Percentiles rank a stretch among this genome's conserved stretches.
Evolutionary conservation across 2,797 vertebrate genomes (phyloP).

Genomic region (Micrastur ruficollis): DNA sequence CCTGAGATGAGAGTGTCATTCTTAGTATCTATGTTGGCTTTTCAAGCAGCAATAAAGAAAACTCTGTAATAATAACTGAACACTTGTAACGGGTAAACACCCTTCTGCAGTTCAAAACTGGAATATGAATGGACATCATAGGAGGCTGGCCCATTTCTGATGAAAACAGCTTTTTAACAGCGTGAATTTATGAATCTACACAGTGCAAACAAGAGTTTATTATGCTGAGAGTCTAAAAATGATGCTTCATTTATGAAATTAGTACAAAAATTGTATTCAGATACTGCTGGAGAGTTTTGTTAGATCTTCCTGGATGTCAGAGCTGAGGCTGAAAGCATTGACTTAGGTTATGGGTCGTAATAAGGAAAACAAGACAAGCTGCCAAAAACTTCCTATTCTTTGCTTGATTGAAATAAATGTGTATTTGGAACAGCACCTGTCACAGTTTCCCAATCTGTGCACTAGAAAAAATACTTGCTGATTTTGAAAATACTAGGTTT

Average conservation of each 20-base stretch:
- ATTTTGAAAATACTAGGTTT: neutral
- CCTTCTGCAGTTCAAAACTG: conserved; percentile 54
- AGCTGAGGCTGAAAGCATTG: neutral
- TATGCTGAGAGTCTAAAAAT: conserved; percentile 68
- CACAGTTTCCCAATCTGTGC: conserved; percentile 26
- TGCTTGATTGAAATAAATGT: conserved; percentile 39
- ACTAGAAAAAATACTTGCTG: neutral
- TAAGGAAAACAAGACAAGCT: neutral
- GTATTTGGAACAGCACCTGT: conserved; percentile 45
- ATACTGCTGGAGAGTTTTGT: conserved; percentile 1
- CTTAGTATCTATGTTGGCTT: conserved; percentile 9
- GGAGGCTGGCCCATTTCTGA: conserved; percentile 58
- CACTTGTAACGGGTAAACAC: conserved; percentile 47
- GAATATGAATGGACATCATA: conserved; percentile 60
- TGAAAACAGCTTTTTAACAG: conserved; percentile 74
- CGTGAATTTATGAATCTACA: conserved; percentile 72
- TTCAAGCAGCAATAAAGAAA: conserved; percentile 57
- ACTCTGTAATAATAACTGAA: conserved; percentile 53
- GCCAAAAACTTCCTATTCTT: conserved; percentile 30
- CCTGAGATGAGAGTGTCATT: conserved; percentile 43
- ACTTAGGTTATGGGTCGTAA: neutral
- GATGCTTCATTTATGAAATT: conserved; percentile 75
- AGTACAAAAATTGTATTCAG: conserved; percentile 55
- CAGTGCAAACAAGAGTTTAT: conserved; percentile 71
- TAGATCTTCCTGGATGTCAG: neutral